Percentiles rank a stretch among this genome's conserved stretches.
phyloP scores from a whole-genome alignment of 2,797 vertebrate genomes.

The Sternotherus odoratus region DNA sequence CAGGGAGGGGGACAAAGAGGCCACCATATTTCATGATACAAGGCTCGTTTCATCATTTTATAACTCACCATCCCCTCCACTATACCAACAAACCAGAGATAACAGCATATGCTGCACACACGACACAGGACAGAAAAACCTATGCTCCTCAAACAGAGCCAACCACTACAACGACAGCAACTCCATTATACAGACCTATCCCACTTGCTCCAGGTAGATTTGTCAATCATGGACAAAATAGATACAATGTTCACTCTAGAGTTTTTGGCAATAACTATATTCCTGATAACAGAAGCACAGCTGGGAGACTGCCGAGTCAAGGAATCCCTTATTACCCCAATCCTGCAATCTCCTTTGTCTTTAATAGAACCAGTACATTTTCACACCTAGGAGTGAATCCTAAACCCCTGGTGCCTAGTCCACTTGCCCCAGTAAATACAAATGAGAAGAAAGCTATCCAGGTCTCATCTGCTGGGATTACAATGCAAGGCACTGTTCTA shows the following conservation, averaged over 20 bases:
- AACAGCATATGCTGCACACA: conserved; percentile 65
- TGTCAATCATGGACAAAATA: conserved; percentile 18
- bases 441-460: conserved; percentile 15
- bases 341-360: conserved; percentile 62
- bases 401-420: conserved; percentile 42
- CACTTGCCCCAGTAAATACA: neutral
- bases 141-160: neutral
- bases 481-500: conserved; percentile 44
- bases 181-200: conserved; percentile 41
- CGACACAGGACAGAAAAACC: conserved; percentile 34
- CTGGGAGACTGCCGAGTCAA: conserved; percentile 55
- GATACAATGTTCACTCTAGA: conserved; percentile 60
- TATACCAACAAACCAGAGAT: conserved; percentile 73
- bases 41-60: conserved; percentile 27
- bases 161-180: conserved; percentile 47
- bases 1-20: conserved; percentile 47
- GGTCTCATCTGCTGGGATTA: neutral
- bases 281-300: conserved; percentile 73
- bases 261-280: conserved; percentile 79
- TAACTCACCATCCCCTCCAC: conserved; percentile 59
- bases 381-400: conserved; percentile 37
- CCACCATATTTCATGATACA: conserved; percentile 33
- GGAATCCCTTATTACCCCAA: conserved; percentile 58
- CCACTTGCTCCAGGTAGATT: conserved; percentile 10
- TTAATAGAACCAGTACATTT: conserved; percentile 71